Percentiles rank a stretch among this genome's conserved stretches.
Conservation (phyloP, 2,888 invertebrate genomes). For the Leucania comma region DNA sequence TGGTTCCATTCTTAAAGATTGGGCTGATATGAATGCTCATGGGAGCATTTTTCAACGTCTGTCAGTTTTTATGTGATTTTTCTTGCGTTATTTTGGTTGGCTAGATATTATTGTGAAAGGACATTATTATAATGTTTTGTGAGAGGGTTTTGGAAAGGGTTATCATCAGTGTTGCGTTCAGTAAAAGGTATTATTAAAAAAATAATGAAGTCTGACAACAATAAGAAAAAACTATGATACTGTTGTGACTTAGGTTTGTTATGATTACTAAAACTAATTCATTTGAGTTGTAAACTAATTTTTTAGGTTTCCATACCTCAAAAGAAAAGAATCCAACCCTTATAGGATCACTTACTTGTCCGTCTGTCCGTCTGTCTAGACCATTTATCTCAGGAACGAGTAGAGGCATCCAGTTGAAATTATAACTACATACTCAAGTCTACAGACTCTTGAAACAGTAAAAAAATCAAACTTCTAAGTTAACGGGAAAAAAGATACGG, state of each 20-base stretch:
- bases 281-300: no score
- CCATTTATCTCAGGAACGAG: no score
- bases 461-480: no score
- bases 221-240: neutral
- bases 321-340: no score
- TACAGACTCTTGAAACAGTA: no score
- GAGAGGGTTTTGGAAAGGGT: neutral
- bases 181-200: neutral
- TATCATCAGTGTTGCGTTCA: neutral
- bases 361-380: no score
- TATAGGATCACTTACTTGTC: no score
- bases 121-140: conserved; percentile 6
- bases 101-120: conserved; percentile 12
- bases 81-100: conserved; percentile 5
- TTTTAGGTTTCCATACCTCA: no score
- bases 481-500: no score
- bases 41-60: conserved; percentile 17
- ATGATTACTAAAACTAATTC: neutral
- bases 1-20: conserved; percentile 26
- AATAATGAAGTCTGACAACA: neutral
- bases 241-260: neutral
- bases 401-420: no score
- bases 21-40: conserved; percentile 9
- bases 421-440: no score
- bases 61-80: conserved; percentile 18